Conservation (phyloP, 2,888 invertebrate genomes). For the Timema podura region DNA sequence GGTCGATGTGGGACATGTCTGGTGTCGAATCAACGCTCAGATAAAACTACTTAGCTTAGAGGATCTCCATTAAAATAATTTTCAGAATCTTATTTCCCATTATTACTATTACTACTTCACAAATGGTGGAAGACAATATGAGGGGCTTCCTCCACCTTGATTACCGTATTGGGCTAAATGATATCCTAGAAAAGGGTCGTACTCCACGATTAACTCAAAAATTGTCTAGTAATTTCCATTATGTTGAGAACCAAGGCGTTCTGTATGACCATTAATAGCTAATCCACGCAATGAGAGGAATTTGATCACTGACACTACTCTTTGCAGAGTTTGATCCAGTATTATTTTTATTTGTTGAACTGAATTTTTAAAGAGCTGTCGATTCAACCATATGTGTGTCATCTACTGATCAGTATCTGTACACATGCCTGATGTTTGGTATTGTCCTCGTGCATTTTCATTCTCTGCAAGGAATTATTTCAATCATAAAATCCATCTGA, state of each 20-base stretch:
- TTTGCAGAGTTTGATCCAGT: background rate
- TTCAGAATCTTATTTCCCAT: background rate
- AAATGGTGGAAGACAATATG: slow-evolving; percentile 1
- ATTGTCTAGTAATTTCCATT: background rate
- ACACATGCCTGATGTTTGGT: background rate
- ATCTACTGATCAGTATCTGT: background rate
- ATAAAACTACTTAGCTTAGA: background rate
- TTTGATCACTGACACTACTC: slow-evolving; percentile 3
- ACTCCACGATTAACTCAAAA: background rate
- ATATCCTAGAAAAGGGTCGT: background rate
- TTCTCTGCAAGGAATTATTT: slow-evolving; percentile 8
- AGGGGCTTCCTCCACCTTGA: background rate
- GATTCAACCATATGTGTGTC: background rate
- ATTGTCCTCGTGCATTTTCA: background rate
- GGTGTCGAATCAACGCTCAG: background rate
- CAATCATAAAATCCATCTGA: background rate
- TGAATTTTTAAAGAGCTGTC: background rate
- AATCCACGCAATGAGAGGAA: background rate
- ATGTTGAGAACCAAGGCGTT: background rate
- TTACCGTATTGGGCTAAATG: background rate
- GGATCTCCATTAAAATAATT: background rate
- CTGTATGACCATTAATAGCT: background rate
- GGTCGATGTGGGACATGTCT: background rate
- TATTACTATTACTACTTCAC: background rate
- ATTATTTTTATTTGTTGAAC: background rate